Base-by-base conservation (phyloP, 2,113 vertebrate species). In the Neolamprologus cancellatus region DNA sequence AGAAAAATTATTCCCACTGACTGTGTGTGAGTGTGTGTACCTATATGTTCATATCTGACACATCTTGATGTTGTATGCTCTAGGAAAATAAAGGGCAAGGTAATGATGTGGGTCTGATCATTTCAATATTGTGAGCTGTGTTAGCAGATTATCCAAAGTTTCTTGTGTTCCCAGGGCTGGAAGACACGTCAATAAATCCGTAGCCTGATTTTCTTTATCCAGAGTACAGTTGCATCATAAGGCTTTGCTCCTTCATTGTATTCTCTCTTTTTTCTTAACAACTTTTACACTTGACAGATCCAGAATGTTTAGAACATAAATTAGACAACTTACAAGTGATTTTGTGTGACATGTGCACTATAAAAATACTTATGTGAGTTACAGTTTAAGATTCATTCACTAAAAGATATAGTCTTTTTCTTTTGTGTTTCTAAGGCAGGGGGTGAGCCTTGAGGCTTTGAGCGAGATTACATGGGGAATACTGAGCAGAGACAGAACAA, bases 101-200 rank as follows among this genome's bases (percentile, higher is more conserved):
- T 44, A n/a, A 30, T 55, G 41, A 76, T 83, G 81, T 28, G 81
- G 88, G 81, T 89, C 85, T 81, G 82, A 83, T 80, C 84, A 82
- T 76, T 90, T 92, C 91, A 93, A 93, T 89, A 93, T 66, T 82
- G 88, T 12, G 74, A 89, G 88, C 86, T 89, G 78, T 92, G 85
- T 83, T 74, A 91, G 78, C 76, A 92, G 87, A 95, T 93, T 89
- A 88, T 87, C 79, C 12, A 2, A 74, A 61, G 83, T 88, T 87
- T 91, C 92, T 86, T 91, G 87, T 91, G 81, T 64, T 86, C 78
- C 20, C 82, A 55, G 61, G 46, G 81, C 79, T 82, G 79, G 66
- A 85, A 74, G 32, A 82, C 76, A 87, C 15, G 32, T 91, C 86
- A 92, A 17, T 82, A 83, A 71, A 83, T 78, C 79, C 32, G 5